Conservation (phyloP, 2,113 vertebrate species). For the Mus spicilegus region DNA sequence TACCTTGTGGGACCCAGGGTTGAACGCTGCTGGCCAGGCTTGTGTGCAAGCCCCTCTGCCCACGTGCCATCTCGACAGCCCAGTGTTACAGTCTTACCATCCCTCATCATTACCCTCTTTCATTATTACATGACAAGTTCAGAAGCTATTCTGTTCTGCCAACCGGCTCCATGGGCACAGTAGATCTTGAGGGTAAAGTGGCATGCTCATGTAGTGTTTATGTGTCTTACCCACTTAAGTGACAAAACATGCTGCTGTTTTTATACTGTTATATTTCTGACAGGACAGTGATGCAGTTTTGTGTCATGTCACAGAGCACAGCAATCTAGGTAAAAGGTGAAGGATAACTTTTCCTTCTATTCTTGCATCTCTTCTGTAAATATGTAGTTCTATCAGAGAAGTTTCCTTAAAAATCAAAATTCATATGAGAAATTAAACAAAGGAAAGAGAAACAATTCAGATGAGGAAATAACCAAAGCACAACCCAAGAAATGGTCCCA, state of each 20-base stretch:
- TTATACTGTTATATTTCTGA: slow-evolving; percentile 47
- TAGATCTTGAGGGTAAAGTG: slow-evolving; percentile 22
- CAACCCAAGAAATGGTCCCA: background rate
- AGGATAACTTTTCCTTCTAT: slow-evolving; percentile 30
- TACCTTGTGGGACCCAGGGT: background rate
- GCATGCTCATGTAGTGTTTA: background rate
- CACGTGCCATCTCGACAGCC: background rate
- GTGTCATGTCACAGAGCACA: background rate
- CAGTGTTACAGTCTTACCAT: background rate
- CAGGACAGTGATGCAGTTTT: slow-evolving; percentile 12
- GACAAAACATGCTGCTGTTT: slow-evolving; percentile 21
- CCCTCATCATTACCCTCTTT: background rate
- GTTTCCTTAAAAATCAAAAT: slow-evolving; percentile 15
- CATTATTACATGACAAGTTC: background rate
- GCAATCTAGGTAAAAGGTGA: background rate
- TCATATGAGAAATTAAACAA: slow-evolving; percentile 43
- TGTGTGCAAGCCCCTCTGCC: background rate
- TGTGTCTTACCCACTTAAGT: slow-evolving; percentile 1
- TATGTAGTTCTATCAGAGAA: slow-evolving; percentile 28
- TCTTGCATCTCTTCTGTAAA: slow-evolving; percentile 46
- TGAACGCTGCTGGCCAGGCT: background rate
- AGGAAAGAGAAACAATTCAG: slow-evolving; percentile 6
- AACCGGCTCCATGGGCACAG: background rate
- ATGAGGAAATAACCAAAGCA: slow-evolving; percentile 38
- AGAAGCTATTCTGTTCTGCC: background rate